These are phyloP conservation scores for Thermophis baileyi DNA, from an alignment of 2,113 vertebrate genomes.

Conservation along the genomic window DNA sequence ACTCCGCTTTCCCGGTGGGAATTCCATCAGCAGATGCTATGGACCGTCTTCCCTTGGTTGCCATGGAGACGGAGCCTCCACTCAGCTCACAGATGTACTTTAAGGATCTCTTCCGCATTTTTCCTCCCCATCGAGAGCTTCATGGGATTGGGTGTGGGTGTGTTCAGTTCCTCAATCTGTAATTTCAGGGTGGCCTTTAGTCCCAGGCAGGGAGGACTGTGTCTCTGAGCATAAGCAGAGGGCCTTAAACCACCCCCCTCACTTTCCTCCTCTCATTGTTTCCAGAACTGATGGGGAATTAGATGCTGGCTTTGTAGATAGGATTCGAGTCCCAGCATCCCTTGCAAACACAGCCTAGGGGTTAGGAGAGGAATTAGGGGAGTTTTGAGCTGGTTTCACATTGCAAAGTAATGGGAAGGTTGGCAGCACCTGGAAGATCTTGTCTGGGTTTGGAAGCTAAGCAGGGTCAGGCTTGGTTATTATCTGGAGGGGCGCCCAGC, in stretches of 20 bases:
- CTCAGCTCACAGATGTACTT: background rate
- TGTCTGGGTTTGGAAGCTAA: background rate
- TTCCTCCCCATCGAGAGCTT: background rate
- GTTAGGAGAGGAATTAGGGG: background rate
- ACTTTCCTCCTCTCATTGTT: background rate
- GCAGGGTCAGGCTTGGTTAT: background rate
- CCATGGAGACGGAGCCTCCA: constrained; percentile 41
- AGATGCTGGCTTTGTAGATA: background rate
- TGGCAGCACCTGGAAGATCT: background rate
- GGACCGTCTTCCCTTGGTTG: constrained; percentile 31
- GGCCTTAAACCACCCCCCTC: background rate
- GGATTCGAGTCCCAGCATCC: background rate
- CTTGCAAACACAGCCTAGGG: background rate
- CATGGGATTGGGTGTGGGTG: background rate
- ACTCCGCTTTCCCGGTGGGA: background rate
- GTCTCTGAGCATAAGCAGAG: background rate
- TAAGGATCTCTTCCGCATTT: too few relatives aligned
- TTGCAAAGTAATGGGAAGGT: background rate
- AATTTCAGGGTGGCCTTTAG: background rate
- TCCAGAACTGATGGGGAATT: background rate
- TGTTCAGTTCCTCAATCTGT: background rate
- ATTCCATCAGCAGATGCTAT: constrained; percentile 26
- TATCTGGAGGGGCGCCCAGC: background rate
- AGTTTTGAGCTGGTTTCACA: background rate
- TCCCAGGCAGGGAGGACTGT: background rate